Conservation (phyloP, 2,888 invertebrate genomes). For the Lithophane ornitopus region DNA sequence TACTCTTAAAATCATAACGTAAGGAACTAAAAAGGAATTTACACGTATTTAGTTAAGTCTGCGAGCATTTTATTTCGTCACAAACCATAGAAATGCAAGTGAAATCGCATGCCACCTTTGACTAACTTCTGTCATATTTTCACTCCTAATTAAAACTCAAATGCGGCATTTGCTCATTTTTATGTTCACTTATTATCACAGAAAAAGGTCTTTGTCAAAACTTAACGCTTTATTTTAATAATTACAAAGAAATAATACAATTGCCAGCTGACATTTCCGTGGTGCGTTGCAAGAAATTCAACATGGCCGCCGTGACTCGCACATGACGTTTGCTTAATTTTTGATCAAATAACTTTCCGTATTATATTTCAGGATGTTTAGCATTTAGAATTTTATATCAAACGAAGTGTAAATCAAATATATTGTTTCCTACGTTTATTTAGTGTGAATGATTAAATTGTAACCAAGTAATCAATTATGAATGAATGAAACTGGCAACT, state of each 20-base stretch:
- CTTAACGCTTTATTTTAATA: conserved; percentile 79
- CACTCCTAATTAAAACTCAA: conserved; percentile 74
- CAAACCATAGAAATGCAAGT: conserved; percentile 89
- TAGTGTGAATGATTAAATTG: conserved; percentile 29
- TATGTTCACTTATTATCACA: conserved; percentile 74
- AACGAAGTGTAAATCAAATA: not conserved
- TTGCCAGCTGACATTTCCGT: conserved; percentile 91
- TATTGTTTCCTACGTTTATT: conserved; percentile 4
- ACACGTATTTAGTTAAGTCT: conserved; percentile 78
- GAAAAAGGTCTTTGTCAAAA: conserved; percentile 73
- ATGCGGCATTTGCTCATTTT: conserved; percentile 70
- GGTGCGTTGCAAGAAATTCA: conserved; percentile 90
- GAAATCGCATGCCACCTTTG: conserved; percentile 89
- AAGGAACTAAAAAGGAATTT: conserved; percentile 82
- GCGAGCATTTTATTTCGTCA: conserved; percentile 87
- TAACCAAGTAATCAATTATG: conserved; percentile 8
- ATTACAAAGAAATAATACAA: conserved; percentile 84
- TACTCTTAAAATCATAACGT: conserved; percentile 82
- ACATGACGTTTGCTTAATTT: conserved; percentile 84
- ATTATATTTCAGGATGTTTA: not conserved
- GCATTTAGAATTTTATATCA: not conserved
- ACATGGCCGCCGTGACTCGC: conserved; percentile 88
- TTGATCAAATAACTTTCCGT: conserved; percentile 70
- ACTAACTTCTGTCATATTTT: conserved; percentile 87
- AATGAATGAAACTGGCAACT: conserved; percentile 50